Base-by-base conservation (phyloP, 2,797 vertebrate species). In the Anguilla anguilla region DNA sequence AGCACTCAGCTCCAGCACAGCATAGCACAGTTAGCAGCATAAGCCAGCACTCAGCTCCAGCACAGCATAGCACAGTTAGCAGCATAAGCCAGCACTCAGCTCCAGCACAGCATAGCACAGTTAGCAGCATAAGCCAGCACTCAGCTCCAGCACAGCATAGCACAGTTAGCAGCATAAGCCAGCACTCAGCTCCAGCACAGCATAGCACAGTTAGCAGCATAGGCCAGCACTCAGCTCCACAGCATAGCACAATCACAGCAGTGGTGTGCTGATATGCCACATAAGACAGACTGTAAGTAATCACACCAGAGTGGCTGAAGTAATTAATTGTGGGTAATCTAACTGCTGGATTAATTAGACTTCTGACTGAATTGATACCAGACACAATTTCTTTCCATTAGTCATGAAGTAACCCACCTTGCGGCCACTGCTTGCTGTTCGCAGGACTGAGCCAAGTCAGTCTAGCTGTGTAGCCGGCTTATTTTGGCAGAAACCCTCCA, bases 271-370 rank as follows among this genome's bases (percentile, higher is more conserved):
- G 19, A 25, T 49, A 46, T 91, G 67, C 88, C 86, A 88, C 89
- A 87, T 84, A 89, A 90, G 88, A 88, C 87, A 87, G 85, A 46
- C 85, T 28, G 69, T 91, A 92, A 94, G 91, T 86, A 92, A 94
- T 95, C 91, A 92, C 91, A 90, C 93, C 81, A 55, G 87, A 85
- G 84, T 31, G 69, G 15, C 92, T 93, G 88, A 90, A 92, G 90
- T 92, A 92, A 94, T 96, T 95, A 94, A 95, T 95, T 94, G 94
- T 91, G 92, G 88, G 91, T 90, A 94, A 94, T 94, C 93, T 92
- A 89, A 51, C 93, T 90, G 35, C 90, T 74, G 91, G 93, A 94
- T 93, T 94, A 93, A 94, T 95, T 94, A 95, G 92, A 88, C 55
- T 77, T 77, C 89, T 83, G 57, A 61, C 86, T 88, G 74, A 91